These are phyloP conservation scores for Bufo gargarizans DNA, from an alignment of 2,113 vertebrate genomes.

Conservation along the genomic window DNA sequence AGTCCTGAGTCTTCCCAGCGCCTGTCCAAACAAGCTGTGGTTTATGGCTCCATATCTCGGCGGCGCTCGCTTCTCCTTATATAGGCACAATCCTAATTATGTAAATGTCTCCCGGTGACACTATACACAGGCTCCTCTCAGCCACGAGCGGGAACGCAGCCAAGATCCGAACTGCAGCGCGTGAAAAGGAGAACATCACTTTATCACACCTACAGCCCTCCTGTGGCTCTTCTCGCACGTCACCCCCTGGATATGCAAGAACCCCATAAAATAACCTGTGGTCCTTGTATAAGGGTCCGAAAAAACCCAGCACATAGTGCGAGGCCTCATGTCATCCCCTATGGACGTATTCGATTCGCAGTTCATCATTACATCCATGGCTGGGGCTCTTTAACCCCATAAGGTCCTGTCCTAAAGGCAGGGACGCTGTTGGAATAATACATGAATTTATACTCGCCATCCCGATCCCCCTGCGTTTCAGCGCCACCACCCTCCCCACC, in stretches of 20 bases:
- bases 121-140: slow-evolving; percentile 44
- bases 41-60: slow-evolving; percentile 28
- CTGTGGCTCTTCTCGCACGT: neutral
- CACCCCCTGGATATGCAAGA: neutral
- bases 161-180: slow-evolving; percentile 1
- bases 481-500: too few species aligned
- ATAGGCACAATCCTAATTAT: slow-evolving; percentile 53
- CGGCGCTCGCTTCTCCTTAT: slow-evolving; percentile 9
- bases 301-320: too few species aligned
- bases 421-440: too few species aligned
- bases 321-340: too few species aligned
- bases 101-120: slow-evolving; percentile 47
- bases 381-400: too few species aligned
- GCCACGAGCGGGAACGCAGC: slow-evolving; percentile 7
- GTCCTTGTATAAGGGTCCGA: too few species aligned
- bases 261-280: neutral
- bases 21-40: slow-evolving; percentile 15
- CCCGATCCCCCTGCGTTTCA: too few species aligned
- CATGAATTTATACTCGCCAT: too few species aligned
- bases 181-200: slow-evolving; percentile 6
- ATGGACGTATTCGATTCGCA: too few species aligned
- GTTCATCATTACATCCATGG: too few species aligned
- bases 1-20: slow-evolving; percentile 17
- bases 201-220: neutral
- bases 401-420: too few species aligned